Base-by-base conservation (phyloP, 2,888 invertebrate genomes). In the Amphiduros pacificus region DNA sequence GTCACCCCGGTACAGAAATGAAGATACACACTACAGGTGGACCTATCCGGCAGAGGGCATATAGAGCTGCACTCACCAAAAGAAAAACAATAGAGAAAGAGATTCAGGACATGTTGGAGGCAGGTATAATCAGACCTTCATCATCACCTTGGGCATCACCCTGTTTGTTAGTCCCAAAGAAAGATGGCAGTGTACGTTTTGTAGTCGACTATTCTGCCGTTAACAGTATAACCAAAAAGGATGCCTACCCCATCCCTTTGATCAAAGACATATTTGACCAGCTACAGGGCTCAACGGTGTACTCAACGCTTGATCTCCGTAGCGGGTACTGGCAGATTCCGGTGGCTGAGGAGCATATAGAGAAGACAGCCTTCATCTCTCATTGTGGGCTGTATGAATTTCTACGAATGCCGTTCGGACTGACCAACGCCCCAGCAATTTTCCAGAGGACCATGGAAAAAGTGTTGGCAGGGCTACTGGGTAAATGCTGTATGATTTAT, bases 311-410 rank as follows among this genome's bases (percentile, higher is more conserved):
- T 2, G 70, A 72, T 55, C 60, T 65, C 6, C 55, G 50, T n/a
- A 57, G 60, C 20, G 69, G 69, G 2, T 71, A 62, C 50, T 69
- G 65, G 62, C 70, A 71, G 54, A 62, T 71, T 29, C 50, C 55
- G 9, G 36, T 68, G 14, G 3, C 20, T n/a, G 20, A 48, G 14
- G 61, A 63, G 44, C 20, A 31, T 29, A 40, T 51, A 5, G 52
- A 48, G 6, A 54, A 66, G 11, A 63, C 65, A 11, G 61, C 63
- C 2, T 68, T 69, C 41, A 65, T 63, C 11, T 64, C 60, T 14
- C 65, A 61, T 17, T 57, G 53, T 41, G 68, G 67, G 1, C 20
- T 54, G 20, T 71, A 36, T 61, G 56, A 55, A 28, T 68, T 56
- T 29, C 61, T 60, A 0, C n/a, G 64, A 26, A 27, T 61, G 31